Percentiles rank a stretch among this genome's conserved stretches.
Evolutionary conservation across 2,113 vertebrate genomes (phyloP).

Genomic region (Tenrec ecaudatus): DNA sequence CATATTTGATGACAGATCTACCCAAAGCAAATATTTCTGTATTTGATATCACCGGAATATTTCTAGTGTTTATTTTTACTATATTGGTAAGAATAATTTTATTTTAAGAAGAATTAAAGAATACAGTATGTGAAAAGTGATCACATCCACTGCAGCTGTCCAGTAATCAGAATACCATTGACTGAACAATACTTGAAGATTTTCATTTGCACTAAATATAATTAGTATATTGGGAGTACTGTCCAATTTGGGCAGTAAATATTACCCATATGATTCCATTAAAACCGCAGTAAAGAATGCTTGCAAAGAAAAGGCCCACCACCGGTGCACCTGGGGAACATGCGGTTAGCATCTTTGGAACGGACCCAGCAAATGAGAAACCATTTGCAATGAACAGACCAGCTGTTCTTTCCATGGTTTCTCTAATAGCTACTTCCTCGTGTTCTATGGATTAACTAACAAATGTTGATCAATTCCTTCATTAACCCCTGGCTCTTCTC

Average conservation of each 20-base stretch:
- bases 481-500: not conserved
- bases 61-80: constrained; percentile 58
- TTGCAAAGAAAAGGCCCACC: constrained; percentile 20
- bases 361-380: constrained; percentile 14
- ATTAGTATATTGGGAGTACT: constrained; percentile 22
- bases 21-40: not conserved
- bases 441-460: not conserved
- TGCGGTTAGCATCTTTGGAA: constrained; percentile 50
- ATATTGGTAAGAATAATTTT: constrained; percentile 32
- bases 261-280: not conserved
- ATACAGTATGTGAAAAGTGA: constrained; percentile 40
- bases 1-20: not conserved
- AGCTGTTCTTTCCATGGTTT: constrained; percentile 48
- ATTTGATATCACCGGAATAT: constrained; percentile 1
- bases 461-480: not conserved
- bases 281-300: constrained; percentile 32
- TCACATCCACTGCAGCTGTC: constrained; percentile 73
- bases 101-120: constrained; percentile 30
- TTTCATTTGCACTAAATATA: constrained; percentile 69
- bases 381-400: not conserved
- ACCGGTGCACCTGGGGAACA: not conserved
- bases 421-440: not conserved
- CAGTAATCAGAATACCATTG: constrained; percentile 74
- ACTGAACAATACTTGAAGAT: constrained; percentile 64
- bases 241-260: constrained; percentile 68